These are phyloP conservation scores for Euura saliciscinereae DNA, from an alignment of 1,140 invertebrate genomes.

Conservation along the genomic window DNA sequence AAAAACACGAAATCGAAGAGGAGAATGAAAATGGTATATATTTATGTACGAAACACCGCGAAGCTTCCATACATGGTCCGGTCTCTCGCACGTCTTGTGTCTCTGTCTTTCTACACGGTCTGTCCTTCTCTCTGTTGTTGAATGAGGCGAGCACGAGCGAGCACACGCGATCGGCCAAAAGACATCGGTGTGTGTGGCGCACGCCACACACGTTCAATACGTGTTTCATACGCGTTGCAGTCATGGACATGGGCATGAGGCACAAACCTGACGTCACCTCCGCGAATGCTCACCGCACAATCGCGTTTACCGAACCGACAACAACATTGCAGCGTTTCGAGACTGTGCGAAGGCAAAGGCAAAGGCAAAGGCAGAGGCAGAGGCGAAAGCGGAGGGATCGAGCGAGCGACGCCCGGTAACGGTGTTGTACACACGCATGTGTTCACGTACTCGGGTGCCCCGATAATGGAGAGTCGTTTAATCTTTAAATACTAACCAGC, in stretches of 20 bases:
- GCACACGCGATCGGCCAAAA: neutral
- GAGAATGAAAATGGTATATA: neutral
- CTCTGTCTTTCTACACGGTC: neutral
- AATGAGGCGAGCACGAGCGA: neutral
- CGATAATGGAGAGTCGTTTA: neutral
- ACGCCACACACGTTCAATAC: neutral
- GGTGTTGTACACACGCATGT: neutral
- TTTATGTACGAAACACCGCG: neutral
- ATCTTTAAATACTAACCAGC: neutral
- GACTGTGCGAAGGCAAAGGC: neutral
- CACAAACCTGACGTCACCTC: neutral
- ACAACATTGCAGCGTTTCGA: too few species aligned
- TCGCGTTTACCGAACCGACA: too few species aligned
- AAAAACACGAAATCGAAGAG: neutral
- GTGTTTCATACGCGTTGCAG: neutral
- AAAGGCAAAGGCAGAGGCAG: neutral
- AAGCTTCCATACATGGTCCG: neutral
- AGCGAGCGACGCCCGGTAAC: neutral
- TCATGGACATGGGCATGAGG: too few species aligned
- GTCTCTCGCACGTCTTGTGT: neutral
- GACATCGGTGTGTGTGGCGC: too few species aligned
- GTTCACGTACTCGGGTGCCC: neutral
- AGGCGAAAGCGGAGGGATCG: too few species aligned
- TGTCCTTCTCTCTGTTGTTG: neutral
- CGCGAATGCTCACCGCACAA: neutral